Percentiles rank a stretch among this genome's conserved stretches.
Conservation (phyloP, 2,797 vertebrate species). For the Chaetophractus vellerosus region DNA sequence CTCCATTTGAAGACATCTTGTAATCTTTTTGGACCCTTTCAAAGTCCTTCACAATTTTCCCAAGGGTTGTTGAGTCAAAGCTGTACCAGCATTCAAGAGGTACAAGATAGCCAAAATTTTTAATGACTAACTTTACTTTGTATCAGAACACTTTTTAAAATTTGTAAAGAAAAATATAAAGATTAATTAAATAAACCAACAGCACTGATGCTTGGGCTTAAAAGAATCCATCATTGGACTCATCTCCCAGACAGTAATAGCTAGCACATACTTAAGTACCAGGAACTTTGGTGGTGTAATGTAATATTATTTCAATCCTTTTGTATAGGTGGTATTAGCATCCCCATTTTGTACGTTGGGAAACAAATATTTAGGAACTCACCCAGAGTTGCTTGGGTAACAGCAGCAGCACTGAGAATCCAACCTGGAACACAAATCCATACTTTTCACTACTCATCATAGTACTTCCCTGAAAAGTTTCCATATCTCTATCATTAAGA, state of each 20-base stretch:
- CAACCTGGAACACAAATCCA: rapidly evolving
- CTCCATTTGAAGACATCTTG: background rate
- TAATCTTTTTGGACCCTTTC: background rate
- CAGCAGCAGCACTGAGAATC: rapidly evolving
- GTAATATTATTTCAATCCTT: background rate
- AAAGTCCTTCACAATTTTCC: background rate
- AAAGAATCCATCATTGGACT: background rate
- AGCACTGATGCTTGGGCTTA: background rate
- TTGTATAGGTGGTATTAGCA: background rate
- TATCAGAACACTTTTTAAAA: conserved; percentile 49
- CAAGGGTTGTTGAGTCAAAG: conserved; percentile 56
- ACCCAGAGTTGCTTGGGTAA: background rate
- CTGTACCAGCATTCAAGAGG: conserved; percentile 42
- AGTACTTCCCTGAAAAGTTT: background rate
- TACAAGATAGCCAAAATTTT: conserved; percentile 1
- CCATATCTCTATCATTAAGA: background rate
- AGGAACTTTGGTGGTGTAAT: background rate
- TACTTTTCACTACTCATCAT: background rate
- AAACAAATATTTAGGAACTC: background rate
- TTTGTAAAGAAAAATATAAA: background rate
- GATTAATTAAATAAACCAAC: background rate
- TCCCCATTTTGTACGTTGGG: background rate
- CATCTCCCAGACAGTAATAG: background rate
- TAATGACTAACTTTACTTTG: conserved; percentile 49
- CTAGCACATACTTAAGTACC: background rate